Percentiles rank a stretch among this genome's conserved stretches.
phyloP scores from a whole-genome alignment of 1,140 invertebrate genomes.

The Drosophila auraria region DNA sequence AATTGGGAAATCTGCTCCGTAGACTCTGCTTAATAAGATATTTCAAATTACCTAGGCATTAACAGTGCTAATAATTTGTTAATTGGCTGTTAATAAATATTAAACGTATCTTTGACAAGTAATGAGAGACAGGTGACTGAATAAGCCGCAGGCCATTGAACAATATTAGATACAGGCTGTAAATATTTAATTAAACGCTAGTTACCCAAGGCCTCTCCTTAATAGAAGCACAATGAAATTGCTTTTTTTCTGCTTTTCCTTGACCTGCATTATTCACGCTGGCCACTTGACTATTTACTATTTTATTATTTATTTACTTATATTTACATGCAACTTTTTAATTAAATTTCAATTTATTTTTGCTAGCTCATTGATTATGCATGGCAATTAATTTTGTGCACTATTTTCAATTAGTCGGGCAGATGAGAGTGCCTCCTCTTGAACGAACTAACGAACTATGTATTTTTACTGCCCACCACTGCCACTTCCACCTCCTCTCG shows the following conservation, averaged over 20 bases:
- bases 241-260: slow-evolving; percentile 11
- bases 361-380: slow-evolving; percentile 50
- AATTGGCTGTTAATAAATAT: neutral
- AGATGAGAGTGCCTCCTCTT: neutral
- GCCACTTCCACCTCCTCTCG: neutral
- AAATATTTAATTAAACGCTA: slow-evolving; percentile 14
- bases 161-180: neutral
- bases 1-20: neutral
- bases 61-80: neutral
- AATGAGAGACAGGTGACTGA: neutral
- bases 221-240: slow-evolving; percentile 9
- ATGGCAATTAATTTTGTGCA: slow-evolving; percentile 56
- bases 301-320: slow-evolving; percentile 34
- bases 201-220: neutral
- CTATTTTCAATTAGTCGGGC: slow-evolving; percentile 48
- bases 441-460: slow-evolving; percentile 12
- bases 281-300: slow-evolving; percentile 24
- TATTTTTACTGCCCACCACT: neutral
- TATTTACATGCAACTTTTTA: slow-evolving; percentile 46
- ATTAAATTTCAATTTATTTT: slow-evolving; percentile 64
- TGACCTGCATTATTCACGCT: slow-evolving; percentile 37
- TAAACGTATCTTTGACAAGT: neutral
- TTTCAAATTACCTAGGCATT: too few species aligned
- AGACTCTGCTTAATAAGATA: too few species aligned
- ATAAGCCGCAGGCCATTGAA: neutral